Percentiles rank a stretch among this genome's conserved stretches.
Evolutionary conservation across 2,888 invertebrate species (phyloP).

Genomic region (Aleiodes leptofemur): DNA sequence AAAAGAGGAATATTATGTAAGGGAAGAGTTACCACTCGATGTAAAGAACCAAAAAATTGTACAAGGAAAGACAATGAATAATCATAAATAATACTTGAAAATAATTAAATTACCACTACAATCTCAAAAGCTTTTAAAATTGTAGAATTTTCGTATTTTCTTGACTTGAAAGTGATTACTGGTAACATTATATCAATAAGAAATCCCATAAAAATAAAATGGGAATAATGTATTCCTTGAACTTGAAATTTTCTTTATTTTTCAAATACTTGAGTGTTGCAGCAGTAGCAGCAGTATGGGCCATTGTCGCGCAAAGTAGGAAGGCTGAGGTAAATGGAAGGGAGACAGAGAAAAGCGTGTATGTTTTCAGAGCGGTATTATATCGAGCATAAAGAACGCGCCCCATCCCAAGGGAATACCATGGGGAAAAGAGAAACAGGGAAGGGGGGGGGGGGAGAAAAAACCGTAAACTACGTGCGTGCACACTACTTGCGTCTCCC

Average conservation of each 20-base stretch:
- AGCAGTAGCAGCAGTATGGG: constrained; percentile 1
- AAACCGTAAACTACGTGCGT: constrained; percentile 59
- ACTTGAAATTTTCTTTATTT: background rate
- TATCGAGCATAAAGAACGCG: constrained; percentile 75
- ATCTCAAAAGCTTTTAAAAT: no score
- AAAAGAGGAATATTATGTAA: no score
- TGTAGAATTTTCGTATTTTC: no score
- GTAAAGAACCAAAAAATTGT: no score
- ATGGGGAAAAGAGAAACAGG: constrained; percentile 25
- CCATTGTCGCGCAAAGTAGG: constrained; percentile 42
- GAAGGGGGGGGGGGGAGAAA: background rate
- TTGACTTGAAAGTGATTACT: no score
- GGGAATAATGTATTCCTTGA: no score
- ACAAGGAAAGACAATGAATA: no score
- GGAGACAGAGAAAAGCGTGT: constrained; percentile 67
- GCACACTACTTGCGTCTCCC: constrained; percentile 64
- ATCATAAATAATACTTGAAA: no score
- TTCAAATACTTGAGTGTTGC: background rate
- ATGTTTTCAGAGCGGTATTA: constrained; percentile 76
- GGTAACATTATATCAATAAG: no score
- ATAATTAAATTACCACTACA: no score
- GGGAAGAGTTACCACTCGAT: no score
- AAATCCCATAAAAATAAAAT: no score
- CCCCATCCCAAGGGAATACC: constrained; percentile 71
- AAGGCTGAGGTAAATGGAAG: constrained; percentile 55